Conservation (phyloP, 2,113 vertebrate genomes). For the Chamaetylas fuelleborni region DNA sequence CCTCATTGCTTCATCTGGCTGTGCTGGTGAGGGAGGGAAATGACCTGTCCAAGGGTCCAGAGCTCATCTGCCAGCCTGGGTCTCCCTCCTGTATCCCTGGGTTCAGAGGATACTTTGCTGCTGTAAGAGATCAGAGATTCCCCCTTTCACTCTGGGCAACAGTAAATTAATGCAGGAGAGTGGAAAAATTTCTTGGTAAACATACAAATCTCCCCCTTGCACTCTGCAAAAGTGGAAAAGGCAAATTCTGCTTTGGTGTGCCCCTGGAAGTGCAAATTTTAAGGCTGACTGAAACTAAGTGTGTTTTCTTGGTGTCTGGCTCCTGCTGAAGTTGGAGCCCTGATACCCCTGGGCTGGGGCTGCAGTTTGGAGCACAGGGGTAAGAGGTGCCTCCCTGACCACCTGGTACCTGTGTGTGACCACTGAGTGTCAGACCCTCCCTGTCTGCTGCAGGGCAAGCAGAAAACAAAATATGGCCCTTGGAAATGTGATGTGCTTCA, state of each 20-base stretch:
- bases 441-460: not conserved
- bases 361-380: not conserved
- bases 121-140: not conserved
- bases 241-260: not conserved
- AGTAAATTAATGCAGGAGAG: not conserved
- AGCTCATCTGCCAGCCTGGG: not conserved
- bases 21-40: not conserved
- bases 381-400: not conserved
- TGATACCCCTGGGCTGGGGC: not conserved
- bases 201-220: not conserved
- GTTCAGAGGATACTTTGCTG: not conserved
- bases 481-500: not conserved
- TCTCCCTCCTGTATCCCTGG: not conserved
- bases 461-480: not conserved
- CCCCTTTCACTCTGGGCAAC: not conserved
- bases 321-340: not conserved
- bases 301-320: not conserved
- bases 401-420: not conserved
- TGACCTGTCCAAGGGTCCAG: not conserved
- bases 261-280: not conserved
- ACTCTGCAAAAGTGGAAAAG: not conserved
- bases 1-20: accelerated
- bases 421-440: accelerated
- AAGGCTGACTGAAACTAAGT: not conserved
- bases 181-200: not conserved